Conservation (phyloP, 1,140 invertebrate genomes). For the Drosophila funebris region DNA sequence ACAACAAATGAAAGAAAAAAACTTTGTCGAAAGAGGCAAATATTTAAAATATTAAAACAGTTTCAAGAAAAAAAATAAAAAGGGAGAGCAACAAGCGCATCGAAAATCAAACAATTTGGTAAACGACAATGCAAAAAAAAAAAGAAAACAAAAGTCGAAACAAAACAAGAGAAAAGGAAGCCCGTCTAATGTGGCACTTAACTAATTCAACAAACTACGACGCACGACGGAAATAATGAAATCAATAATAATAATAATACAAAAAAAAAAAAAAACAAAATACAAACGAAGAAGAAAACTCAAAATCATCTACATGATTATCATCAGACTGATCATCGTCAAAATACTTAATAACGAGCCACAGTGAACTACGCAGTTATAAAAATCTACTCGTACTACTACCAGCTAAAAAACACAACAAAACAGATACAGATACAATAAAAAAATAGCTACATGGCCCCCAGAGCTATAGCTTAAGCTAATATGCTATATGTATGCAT, state of each 20-base stretch:
- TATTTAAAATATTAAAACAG: constrained; percentile 57
- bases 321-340: constrained; percentile 36
- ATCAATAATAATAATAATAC: constrained; percentile 57
- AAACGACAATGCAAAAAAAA: constrained; percentile 17
- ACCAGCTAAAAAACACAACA: constrained; percentile 23
- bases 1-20: constrained; percentile 33
- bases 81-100: constrained; percentile 27
- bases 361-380: constrained; percentile 71
- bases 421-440: constrained; percentile 9
- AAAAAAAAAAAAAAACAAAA: constrained; percentile 11
- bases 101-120: constrained; percentile 25
- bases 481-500: constrained; percentile 1
- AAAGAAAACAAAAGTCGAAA: neutral
- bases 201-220: constrained; percentile 79
- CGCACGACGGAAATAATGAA: constrained; percentile 54
- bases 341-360: constrained; percentile 34
- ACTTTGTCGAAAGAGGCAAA: constrained; percentile 51
- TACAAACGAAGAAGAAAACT: constrained; percentile 61
- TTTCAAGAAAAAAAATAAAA: constrained; percentile 6
- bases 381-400: constrained; percentile 60
- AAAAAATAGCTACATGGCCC: neutral
- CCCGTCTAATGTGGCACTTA: constrained; percentile 67
- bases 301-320: constrained; percentile 46
- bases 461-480: neutral
- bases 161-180: neutral